Evolutionary conservation across 2,113 vertebrate genomes (phyloP), one percentile per base, ranked within the genome.

Genomic region (Triplophysa rosa): DNA sequence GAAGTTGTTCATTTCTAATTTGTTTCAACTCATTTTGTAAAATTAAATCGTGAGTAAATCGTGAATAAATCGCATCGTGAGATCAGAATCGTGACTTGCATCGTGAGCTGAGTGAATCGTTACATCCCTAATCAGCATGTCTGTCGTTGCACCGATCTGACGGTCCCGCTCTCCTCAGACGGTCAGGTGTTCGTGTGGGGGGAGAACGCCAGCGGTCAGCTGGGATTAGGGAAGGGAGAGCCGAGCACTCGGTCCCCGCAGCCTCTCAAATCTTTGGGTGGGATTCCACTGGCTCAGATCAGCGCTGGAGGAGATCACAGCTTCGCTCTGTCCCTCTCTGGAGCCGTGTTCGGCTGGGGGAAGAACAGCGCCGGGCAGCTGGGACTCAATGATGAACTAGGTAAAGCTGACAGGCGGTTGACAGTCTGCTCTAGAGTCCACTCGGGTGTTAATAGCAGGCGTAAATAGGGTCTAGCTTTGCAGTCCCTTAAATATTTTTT

Each of bases 281-380:
- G 95, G 63, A 84, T 97, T 80, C 92, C 97, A 10, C 81, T 98
- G 64, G 92, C 93, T 76, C 95, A 95, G 40, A 94, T 98, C 78
- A 93, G 93, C 1, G 93, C 96, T 0, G 97, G 97, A 79, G 95
- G 94, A 83, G 92, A 94, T 88, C 96, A 98, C 91, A 96, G 95
- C 65, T 80, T 90, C 1, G 90, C 88, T 0, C 90, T 98, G 71
- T 97, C 97, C 2, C 88, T 96, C 77, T 96, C 95, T 0, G 96
- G 97, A 77, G 94, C 94, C 0, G 91, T 97, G 17, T 98, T 94
- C 49, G 95, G 94, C 2, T 99, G 97, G 97, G 97, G 97, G 75
- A 96, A 92, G 86, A 99, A 98, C 67, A 67, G 86, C 77, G 93
- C 87, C 16, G 97, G 97, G 29, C 97, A 99, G 75, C 94, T 99